Evolutionary conservation across 1,140 invertebrate species (phyloP), one percentile per base, ranked within the genome.

Genomic region (Helicoverpa armigera): DNA sequence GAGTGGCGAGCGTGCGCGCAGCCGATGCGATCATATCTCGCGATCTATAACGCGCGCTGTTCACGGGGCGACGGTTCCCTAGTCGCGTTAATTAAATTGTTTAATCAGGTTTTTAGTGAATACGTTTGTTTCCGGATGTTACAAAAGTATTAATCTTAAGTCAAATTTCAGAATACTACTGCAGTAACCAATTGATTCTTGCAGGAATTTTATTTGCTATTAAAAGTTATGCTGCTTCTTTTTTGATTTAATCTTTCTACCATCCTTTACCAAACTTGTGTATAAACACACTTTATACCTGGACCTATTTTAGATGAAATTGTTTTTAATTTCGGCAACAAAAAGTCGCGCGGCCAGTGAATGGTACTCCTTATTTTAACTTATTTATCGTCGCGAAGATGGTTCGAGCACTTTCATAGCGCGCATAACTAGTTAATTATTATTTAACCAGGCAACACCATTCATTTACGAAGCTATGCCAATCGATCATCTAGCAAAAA

Each of bases 21-120:
- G 60, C 48, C 63, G 53, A 82, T 61, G 56, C 63, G 53, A 82
- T 61, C 18, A 12, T 76, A 81, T 81, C 76, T 70, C 56, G 9
- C 51, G 60, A 54, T 63, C 72, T 60, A 74, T 74, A 78, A 79
- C 23, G 58, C 54, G 23, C 14, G 51, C 81, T 74, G 5, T 60
- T 82, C 75, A 74, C 60, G 50, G 69, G 2, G 14, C 31, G 65
- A 51, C 65, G 3, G 35, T 7, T 3, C 3, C 3, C 35, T 14
- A 56, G 56, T 73, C 23, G 56, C 56, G n/a, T n/a, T n/a, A n/a
- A n/a, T 23, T 23, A 23, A 23, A 23, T 23, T 23, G 23, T 23
- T 23, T 23, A 23, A 23, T 23, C 23, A 23, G 2, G 23, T 23
- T 23, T 23, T 23, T 1, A 23, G 23, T 23, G 23, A 23, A 23